A percentile compares a stretch with the other conserved stretches of the same genome.
Evolutionary conservation across 2,113 vertebrate genomes (phyloP).

Genomic region (Scophthalmus maximus): DNA sequence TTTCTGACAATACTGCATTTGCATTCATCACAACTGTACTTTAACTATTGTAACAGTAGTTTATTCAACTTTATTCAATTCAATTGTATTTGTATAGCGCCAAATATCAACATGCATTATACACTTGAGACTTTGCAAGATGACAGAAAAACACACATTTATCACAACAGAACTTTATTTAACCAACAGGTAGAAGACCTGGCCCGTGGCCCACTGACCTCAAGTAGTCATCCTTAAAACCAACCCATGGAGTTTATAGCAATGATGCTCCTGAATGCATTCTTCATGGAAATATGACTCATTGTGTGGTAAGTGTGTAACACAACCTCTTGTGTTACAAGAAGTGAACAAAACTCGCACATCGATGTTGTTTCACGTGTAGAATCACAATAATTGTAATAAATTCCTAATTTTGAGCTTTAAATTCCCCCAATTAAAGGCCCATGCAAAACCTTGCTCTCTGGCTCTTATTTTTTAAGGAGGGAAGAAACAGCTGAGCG

Average conservation of each 20-base stretch:
- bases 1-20: too few relatives aligned
- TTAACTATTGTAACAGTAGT: neutral
- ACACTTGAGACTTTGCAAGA: too few relatives aligned
- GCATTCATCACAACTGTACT: neutral
- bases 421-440: neutral
- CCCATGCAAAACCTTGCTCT: constrained; percentile 6
- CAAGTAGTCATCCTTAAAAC: neutral
- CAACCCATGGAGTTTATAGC: neutral
- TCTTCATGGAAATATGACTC: too few relatives aligned
- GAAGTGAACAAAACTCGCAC: too few relatives aligned
- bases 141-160: too few relatives aligned
- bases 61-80: neutral
- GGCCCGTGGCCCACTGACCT: neutral
- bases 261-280: neutral
- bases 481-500: constrained; percentile 61
- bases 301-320: too few relatives aligned
- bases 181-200: neutral
- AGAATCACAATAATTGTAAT: too few relatives aligned
- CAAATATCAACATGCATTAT: too few relatives aligned
- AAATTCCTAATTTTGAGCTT: neutral
- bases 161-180: neutral
- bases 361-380: too few relatives aligned
- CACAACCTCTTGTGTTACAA: too few relatives aligned
- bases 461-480: constrained; percentile 31
- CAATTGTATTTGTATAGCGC: too few relatives aligned